Evolutionary conservation across 2,888 invertebrate species (phyloP).

Genomic region (Troides helena): DNA sequence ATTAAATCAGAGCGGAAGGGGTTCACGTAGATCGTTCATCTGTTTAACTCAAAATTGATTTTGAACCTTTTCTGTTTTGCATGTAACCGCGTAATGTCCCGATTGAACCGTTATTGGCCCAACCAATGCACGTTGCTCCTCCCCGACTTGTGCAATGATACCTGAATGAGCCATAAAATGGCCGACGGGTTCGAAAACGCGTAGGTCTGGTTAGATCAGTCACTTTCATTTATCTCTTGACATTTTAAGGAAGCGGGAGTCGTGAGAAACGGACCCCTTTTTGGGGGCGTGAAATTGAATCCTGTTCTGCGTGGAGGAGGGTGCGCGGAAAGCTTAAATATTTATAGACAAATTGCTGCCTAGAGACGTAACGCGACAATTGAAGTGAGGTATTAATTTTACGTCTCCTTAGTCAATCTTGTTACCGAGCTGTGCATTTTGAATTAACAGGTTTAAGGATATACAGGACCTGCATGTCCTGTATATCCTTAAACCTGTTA

Average conservation of each 20-base stretch:
- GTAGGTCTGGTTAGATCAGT: constrained; percentile 46
- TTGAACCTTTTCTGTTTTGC: constrained; percentile 67
- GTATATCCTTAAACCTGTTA: too few relatives aligned
- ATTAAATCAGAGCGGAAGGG: constrained; percentile 33
- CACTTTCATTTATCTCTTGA: constrained; percentile 66
- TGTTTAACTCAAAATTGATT: constrained; percentile 76
- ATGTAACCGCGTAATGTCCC: constrained; percentile 72
- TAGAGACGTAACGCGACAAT: constrained; percentile 61
- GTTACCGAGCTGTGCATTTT: not conserved
- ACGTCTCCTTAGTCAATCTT: constrained; percentile 67
- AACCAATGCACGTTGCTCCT: constrained; percentile 56
- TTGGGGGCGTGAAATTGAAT: constrained; percentile 78
- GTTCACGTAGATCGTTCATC: constrained; percentile 44
- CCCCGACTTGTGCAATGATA: constrained; percentile 40
- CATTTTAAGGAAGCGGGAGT: constrained; percentile 68
- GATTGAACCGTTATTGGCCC: constrained; percentile 54
- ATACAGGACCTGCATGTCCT: too few relatives aligned
- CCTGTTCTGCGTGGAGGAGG: constrained; percentile 72
- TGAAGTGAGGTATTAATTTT: constrained; percentile 78
- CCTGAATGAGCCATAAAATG: constrained; percentile 37
- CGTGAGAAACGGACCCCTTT: constrained; percentile 70
- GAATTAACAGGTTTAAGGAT: not conserved
- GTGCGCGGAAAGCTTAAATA: constrained; percentile 76
- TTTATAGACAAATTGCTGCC: constrained; percentile 75
- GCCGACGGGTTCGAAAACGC: constrained; percentile 34